These are phyloP conservation scores for Todus mexicanus DNA, from an alignment of 2,797 vertebrate genomes.

Conservation along the genomic window DNA sequence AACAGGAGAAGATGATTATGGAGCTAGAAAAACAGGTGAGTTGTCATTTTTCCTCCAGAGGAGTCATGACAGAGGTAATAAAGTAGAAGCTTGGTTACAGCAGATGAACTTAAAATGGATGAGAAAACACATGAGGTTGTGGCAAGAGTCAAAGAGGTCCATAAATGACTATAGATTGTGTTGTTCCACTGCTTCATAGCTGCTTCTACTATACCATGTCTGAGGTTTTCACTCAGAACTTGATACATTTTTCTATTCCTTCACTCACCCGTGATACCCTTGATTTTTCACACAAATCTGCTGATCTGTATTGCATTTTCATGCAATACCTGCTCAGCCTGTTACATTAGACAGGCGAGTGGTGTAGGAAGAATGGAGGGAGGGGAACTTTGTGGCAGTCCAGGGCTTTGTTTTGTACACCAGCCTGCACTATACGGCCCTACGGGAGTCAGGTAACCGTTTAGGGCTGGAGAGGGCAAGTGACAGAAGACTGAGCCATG, in stretches of 20 bases:
- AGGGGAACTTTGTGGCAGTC: neutral
- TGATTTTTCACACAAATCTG: neutral
- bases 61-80: neutral
- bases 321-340: neutral
- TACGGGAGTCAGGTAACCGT: neutral
- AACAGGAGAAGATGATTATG: constrained; percentile 92
- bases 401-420: neutral
- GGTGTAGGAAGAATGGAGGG: neutral
- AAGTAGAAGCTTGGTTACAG: neutral
- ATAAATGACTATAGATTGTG: neutral
- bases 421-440: neutral
- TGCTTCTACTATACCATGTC: neutral
- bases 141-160: neutral
- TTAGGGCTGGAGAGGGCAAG: neutral
- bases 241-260: neutral
- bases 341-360: neutral
- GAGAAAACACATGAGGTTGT: neutral
- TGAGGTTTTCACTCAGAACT: neutral
- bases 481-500: neutral
- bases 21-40: constrained; percentile 94
- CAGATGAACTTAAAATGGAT: neutral
- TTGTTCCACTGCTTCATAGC: neutral
- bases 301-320: neutral
- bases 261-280: neutral
- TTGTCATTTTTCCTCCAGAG: neutral